phyloP scores from a whole-genome alignment of 2,113 vertebrate species.

The Psilopsiagon aymara region DNA sequence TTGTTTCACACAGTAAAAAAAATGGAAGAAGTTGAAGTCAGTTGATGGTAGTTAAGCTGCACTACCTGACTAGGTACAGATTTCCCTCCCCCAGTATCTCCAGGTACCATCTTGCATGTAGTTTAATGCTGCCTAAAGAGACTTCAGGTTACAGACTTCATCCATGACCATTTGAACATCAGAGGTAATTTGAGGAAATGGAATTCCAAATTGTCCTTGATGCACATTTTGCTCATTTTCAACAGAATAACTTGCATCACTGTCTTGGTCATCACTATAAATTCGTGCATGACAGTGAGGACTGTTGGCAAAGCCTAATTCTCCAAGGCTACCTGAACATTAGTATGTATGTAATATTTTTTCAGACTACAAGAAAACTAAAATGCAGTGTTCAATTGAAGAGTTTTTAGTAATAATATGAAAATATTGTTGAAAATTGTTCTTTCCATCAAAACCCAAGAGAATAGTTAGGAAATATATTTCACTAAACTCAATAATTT shows the following conservation, averaged over 20 bases:
- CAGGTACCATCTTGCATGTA: background rate
- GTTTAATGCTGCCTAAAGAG: background rate
- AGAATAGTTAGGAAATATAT: background rate
- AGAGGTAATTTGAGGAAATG: background rate
- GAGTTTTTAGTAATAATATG: background rate
- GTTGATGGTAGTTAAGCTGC: background rate
- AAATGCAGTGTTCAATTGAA: background rate
- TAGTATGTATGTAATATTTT: background rate
- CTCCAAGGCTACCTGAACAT: background rate
- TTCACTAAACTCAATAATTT: background rate
- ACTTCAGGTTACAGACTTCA: background rate
- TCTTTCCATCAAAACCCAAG: background rate
- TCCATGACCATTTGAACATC: background rate
- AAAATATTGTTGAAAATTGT: background rate
- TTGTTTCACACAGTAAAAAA: background rate
- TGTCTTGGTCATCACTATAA: background rate
- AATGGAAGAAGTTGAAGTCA: too few species aligned
- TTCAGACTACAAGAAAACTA: background rate
- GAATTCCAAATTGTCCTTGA: background rate
- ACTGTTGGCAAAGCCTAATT: background rate
- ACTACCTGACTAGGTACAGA: background rate
- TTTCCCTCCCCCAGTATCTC: background rate
- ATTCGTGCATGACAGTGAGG: background rate
- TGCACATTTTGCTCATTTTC: accelerated
- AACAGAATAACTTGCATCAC: background rate